Evolutionary conservation across 2,113 vertebrate genomes (phyloP).

Genomic region (Bos javanicus): DNA sequence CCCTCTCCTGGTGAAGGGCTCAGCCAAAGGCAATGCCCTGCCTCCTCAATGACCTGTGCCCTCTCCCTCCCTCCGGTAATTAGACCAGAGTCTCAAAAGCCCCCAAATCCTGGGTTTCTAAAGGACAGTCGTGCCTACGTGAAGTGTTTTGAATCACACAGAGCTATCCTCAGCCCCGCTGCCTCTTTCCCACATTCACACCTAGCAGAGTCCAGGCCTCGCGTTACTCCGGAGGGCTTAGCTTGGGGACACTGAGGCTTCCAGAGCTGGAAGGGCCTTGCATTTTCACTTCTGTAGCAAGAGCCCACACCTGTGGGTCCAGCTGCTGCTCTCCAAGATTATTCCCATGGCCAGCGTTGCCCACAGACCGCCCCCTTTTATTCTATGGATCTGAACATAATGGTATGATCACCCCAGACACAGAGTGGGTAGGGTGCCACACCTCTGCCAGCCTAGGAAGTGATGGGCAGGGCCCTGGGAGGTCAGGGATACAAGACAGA

Average conservation of each 20-base stretch:
- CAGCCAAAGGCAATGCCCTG: accelerated
- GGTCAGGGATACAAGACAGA: background rate
- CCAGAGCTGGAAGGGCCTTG: background rate
- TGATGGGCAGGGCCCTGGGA: background rate
- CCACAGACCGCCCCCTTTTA: background rate
- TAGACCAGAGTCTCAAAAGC: accelerated
- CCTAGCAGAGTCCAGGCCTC: background rate
- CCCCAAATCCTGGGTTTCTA: background rate
- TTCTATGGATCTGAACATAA: background rate
- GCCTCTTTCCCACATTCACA: background rate
- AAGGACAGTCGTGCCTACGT: accelerated
- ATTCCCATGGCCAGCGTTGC: background rate
- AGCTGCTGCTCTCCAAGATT: background rate
- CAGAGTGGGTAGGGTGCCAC: background rate
- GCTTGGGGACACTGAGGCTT: accelerated
- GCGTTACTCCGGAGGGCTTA: background rate
- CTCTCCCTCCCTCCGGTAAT: accelerated
- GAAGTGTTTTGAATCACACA: background rate
- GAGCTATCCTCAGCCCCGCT: background rate
- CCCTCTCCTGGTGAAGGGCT: background rate
- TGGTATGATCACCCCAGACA: background rate
- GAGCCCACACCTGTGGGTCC: accelerated
- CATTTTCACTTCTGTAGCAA: background rate
- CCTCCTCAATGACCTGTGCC: accelerated
- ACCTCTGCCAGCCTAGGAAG: background rate